A percentile compares a stretch with the other conserved stretches of the same genome.
These are phyloP conservation scores for Spicauda simplicius DNA, from an alignment of 2,888 invertebrate genomes.

Conservation along the genomic window DNA sequence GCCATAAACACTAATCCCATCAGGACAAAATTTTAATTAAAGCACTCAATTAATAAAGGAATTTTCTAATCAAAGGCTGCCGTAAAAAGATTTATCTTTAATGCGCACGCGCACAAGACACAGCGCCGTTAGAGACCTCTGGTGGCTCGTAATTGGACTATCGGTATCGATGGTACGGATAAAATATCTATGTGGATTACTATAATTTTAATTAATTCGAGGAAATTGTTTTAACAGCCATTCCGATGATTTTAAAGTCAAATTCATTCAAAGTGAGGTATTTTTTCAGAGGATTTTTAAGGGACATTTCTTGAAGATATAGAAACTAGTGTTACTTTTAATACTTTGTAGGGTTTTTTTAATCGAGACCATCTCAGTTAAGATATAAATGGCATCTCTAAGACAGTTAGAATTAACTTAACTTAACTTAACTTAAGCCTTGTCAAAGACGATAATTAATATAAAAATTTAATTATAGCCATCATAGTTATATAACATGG, in stretches of 20 bases:
- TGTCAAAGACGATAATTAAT: no score
- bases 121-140: constrained; percentile 58
- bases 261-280: no score
- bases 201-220: constrained; percentile 28
- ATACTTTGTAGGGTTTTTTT: no score
- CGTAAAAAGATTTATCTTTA: constrained; percentile 80
- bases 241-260: background rate
- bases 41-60: constrained; percentile 75
- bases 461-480: no score
- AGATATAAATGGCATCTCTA: no score
- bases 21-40: constrained; percentile 67
- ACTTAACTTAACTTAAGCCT: no score
- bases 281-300: no score
- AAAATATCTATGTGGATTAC: constrained; percentile 44
- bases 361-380: no score
- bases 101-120: constrained; percentile 49
- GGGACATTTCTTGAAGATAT: no score
- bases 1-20: constrained; percentile 18
- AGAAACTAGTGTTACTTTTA: no score
- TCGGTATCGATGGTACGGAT: constrained; percentile 51
- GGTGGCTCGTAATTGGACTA: constrained; percentile 63
- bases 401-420: no score
- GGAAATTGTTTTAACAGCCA: background rate
- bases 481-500: no score
- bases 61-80: constrained; percentile 79